These are phyloP conservation scores for Sycophila texana DNA, from an alignment of 2,888 invertebrate species.

Conservation along the genomic window DNA sequence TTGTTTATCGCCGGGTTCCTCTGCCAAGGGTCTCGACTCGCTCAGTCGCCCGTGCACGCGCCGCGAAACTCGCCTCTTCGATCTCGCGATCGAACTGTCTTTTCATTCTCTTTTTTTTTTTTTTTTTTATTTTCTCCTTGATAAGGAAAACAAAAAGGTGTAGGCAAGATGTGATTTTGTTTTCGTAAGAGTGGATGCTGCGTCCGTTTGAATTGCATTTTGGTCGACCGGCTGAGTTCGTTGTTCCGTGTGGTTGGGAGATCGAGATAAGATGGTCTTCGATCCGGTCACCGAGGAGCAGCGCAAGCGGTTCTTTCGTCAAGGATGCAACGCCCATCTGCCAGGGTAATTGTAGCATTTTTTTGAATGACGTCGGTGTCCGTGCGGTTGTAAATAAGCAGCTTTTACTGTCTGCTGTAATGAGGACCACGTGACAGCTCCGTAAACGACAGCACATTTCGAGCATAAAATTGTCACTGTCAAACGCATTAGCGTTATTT, in stretches of 20 bases:
- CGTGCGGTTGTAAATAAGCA: background rate
- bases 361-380: background rate
- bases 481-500: no score
- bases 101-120: no score
- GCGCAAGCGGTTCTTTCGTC: conserved; percentile 79
- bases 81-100: no score
- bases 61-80: no score
- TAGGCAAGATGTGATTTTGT: conserved; percentile 6
- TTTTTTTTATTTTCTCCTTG: background rate
- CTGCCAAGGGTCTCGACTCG: background rate
- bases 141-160: background rate
- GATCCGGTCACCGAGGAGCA: conserved; percentile 80
- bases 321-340: conserved; percentile 80
- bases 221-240: background rate
- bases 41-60: no score
- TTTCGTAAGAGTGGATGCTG: background rate
- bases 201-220: background rate
- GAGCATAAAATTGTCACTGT: no score
- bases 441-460: background rate
- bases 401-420: background rate
- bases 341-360: conserved; percentile 78
- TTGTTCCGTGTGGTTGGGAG: background rate
- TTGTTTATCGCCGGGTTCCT: conserved; percentile 10
- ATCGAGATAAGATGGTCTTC: conserved; percentile 77
- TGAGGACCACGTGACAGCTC: background rate